These are phyloP conservation scores for Daptonema setosum DNA, from an alignment of 2,888 invertebrate genomes.

Conservation along the genomic window DNA sequence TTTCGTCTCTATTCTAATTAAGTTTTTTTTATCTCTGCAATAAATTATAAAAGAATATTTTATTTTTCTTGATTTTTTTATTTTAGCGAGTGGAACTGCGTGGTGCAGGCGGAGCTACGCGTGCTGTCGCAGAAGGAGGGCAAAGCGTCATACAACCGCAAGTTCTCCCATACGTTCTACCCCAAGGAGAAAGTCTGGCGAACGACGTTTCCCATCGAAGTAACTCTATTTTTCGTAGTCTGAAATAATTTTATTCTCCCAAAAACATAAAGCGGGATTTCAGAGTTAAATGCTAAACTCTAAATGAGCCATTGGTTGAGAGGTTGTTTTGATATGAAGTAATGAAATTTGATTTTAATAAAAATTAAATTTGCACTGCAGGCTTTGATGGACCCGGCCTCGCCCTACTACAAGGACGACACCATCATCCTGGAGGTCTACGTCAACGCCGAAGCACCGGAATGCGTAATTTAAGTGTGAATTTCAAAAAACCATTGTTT, in stretches of 20 bases:
- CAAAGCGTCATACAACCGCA: conserved; percentile 12
- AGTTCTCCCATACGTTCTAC: conserved; percentile 80
- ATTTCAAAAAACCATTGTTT: no score
- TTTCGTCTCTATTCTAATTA: no score
- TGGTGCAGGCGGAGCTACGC: conserved; percentile 72
- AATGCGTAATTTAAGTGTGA: no score
- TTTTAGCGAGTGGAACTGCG: conserved; percentile 68
- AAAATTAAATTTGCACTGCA: conserved; percentile 20
- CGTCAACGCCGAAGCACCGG: conserved; percentile 39
- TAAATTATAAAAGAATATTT: background rate
- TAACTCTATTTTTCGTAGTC: no score
- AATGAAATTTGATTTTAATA: no score
- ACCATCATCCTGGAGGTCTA: conserved; percentile 57
- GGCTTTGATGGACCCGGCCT: conserved; percentile 63
- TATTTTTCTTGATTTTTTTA: no score
- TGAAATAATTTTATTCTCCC: no score
- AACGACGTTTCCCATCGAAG: no score
- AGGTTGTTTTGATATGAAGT: no score
- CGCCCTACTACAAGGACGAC: conserved; percentile 67
- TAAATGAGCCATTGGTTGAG: no score
- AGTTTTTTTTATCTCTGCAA: background rate
- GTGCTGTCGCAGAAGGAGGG: conserved; percentile 28
- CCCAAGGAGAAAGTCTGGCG: conserved; percentile 73
- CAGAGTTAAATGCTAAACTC: no score
- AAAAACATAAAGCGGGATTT: no score